Base-by-base conservation (phyloP, 2,113 vertebrate genomes). In the Beaufortia kweichowensis region DNA sequence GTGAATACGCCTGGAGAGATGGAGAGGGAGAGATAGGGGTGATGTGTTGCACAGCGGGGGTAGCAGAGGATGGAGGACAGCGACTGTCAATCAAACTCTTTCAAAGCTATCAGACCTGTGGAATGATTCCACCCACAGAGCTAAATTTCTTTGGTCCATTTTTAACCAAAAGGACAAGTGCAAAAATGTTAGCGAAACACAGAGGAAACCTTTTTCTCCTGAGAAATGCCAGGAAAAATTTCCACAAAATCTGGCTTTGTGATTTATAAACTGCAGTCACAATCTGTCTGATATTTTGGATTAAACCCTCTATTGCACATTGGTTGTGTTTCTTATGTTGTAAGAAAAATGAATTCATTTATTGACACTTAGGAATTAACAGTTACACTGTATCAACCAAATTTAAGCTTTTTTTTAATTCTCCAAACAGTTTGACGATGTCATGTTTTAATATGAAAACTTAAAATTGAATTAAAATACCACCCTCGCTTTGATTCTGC, bases 381-480 rank as follows among this genome's bases (percentile, higher is more conserved):
- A 43, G 8, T 46, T 12, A 17, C 14, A 46, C 14, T 46, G 41
- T 14, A 46, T 46, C 11, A 3, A 12, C 41, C 41, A 50, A 50
- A 67, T 50, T n/a, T 50, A 67, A 67, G 65, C 65, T 67, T 50
- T 29, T 41, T 50, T 67, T 67, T 14, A 64, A 64, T 39, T 23
- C 33, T 5, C 12, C 9, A n/a, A n/a, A n/a, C n/a, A n/a, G n/a
- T n/a, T n/a, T n/a, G n/a, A n/a, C n/a, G n/a, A n/a, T n/a, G n/a
- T n/a, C n/a, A n/a, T n/a, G n/a, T n/a, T n/a, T n/a, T n/a, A n/a
- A n/a, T n/a, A n/a, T n/a, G n/a, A n/a, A 7, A 9, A 9, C 33
- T 9, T 35, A 35, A 35, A 35, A 5, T 35, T 35, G 33, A 5
- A 35, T 35, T 35, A 9, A 35, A 35, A 35, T 35, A 4, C 33